Percentiles rank a stretch among this genome's conserved stretches.
These are phyloP conservation scores for Dascyllus trimaculatus DNA, from an alignment of 2,113 vertebrate genomes.

Conservation along the genomic window DNA sequence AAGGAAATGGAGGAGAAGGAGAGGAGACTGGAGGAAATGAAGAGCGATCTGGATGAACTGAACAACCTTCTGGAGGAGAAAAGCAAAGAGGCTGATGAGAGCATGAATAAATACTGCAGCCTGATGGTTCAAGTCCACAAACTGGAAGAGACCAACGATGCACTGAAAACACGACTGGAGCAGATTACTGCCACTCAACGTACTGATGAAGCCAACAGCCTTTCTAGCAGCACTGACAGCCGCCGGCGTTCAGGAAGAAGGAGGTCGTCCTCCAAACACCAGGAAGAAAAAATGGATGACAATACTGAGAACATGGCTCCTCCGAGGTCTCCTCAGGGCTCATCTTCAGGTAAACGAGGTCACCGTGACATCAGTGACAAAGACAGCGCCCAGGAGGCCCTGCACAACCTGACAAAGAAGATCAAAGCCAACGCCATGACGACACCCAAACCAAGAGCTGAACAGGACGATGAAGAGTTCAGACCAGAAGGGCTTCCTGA, in stretches of 20 bases:
- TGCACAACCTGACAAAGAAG: slow-evolving; percentile 84
- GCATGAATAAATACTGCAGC: slow-evolving; percentile 91
- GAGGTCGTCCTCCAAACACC: slow-evolving; percentile 57
- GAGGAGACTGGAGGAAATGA: slow-evolving; percentile 69
- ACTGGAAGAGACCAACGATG: slow-evolving; percentile 89
- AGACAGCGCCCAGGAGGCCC: slow-evolving; percentile 75
- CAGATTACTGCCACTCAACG: slow-evolving; percentile 71
- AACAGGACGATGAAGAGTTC: slow-evolving; percentile 61
- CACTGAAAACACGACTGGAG: slow-evolving; percentile 85
- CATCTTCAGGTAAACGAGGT: slow-evolving; percentile 81
- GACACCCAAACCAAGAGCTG: slow-evolving; percentile 49
- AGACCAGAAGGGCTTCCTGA: slow-evolving; percentile 90
- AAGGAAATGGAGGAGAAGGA: slow-evolving; percentile 40
- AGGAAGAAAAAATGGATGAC: slow-evolving; percentile 19
- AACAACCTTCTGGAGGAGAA: slow-evolving; percentile 85
- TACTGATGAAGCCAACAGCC: slow-evolving; percentile 10
- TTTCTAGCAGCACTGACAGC: background rate
- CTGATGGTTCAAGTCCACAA: slow-evolving; percentile 89
- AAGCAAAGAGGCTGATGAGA: slow-evolving; percentile 88
- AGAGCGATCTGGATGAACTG: slow-evolving; percentile 86
- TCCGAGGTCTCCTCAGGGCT: slow-evolving; percentile 56
- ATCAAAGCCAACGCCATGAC: slow-evolving; percentile 59
- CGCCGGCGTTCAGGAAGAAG: slow-evolving; percentile 51
- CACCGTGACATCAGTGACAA: slow-evolving; percentile 62
- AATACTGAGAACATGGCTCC: slow-evolving; percentile 61